A percentile compares a stretch with the other conserved stretches of the same genome.
Evolutionary conservation across 2,113 vertebrate species (phyloP).

Genomic region (Cisticola juncidis): DNA sequence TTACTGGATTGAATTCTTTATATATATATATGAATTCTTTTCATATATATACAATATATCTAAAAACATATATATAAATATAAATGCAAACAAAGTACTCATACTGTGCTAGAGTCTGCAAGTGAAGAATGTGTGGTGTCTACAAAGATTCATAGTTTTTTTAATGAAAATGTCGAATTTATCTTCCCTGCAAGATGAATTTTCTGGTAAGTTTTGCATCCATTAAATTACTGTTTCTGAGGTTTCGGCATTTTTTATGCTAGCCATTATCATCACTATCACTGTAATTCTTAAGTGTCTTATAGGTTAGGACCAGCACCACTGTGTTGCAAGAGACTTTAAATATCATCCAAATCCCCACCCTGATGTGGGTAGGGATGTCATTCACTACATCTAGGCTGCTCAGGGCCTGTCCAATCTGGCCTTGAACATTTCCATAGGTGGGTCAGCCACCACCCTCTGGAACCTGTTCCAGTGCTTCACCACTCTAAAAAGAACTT

Average conservation of each 20-base stretch:
- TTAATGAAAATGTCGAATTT: background rate
- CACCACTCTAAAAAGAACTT: background rate
- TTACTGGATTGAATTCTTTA: background rate
- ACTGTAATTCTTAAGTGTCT: background rate
- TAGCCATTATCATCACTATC: background rate
- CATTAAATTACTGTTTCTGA: background rate
- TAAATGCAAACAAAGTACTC: background rate
- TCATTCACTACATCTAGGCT: background rate
- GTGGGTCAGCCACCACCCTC: background rate
- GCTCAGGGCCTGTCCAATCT: rapidly evolving
- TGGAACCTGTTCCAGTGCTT: background rate
- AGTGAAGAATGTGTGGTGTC: background rate
- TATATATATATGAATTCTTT: background rate
- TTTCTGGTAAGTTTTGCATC: background rate
- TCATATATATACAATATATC: too few species aligned
- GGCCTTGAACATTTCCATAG: background rate
- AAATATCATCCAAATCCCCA: too few species aligned
- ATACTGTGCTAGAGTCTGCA: background rate
- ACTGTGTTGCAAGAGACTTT: background rate
- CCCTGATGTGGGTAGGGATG: background rate
- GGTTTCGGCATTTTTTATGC: background rate
- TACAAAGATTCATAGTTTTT: background rate
- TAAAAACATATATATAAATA: background rate
- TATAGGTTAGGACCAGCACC: background rate
- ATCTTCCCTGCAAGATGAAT: background rate